These are phyloP conservation scores for Drosophila stalkeri DNA, from an alignment of 2,888 invertebrate species.

Conservation along the genomic window DNA sequence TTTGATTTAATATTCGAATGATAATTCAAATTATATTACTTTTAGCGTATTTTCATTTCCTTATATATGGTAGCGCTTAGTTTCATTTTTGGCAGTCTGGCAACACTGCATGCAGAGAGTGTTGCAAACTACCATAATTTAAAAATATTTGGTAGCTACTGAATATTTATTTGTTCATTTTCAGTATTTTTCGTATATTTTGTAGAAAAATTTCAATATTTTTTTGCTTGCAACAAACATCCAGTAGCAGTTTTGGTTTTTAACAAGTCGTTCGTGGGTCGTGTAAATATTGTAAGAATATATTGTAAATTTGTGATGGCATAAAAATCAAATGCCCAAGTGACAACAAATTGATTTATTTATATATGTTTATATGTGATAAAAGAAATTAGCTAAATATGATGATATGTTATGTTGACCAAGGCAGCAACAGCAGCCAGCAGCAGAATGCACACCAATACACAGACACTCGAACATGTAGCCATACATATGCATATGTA, in stretches of 20 bases:
- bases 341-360: slow-evolving; percentile 25
- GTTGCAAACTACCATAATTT: slow-evolving; percentile 2
- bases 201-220: slow-evolving; percentile 15
- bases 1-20: background rate
- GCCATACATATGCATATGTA: slow-evolving; percentile 64
- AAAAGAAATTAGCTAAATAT: slow-evolving; percentile 10
- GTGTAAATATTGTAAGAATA: slow-evolving; percentile 66
- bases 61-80: background rate
- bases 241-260: slow-evolving; percentile 40
- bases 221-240: slow-evolving; percentile 16
- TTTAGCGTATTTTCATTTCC: background rate
- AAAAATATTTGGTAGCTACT: slow-evolving; percentile 12
- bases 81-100: slow-evolving; percentile 31
- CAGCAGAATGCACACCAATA: slow-evolving; percentile 53
- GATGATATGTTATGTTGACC: slow-evolving; percentile 12
- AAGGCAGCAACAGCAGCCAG: slow-evolving; percentile 35
- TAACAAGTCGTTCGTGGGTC: slow-evolving; percentile 68
- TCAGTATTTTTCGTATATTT: slow-evolving; percentile 43
- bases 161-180: background rate
- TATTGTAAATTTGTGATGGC: slow-evolving; percentile 20
- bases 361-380: slow-evolving; percentile 10
- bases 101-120: slow-evolving; percentile 6
- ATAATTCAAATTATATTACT: background rate
- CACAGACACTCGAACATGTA: slow-evolving; percentile 42
- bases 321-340: slow-evolving; percentile 12